Base-by-base conservation (phyloP, 2,797 vertebrate species). In the Falco concolor region DNA sequence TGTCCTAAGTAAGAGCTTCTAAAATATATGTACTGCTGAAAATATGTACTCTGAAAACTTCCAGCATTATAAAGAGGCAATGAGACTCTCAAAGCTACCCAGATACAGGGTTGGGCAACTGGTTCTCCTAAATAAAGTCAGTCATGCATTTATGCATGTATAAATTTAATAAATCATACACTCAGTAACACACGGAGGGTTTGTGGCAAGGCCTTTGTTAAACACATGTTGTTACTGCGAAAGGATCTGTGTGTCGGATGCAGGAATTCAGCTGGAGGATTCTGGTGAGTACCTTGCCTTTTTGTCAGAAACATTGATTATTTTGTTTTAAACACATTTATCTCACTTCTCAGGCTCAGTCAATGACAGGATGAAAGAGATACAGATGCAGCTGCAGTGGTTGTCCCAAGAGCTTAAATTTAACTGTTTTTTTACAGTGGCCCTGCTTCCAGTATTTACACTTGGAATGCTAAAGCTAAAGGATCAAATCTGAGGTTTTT, bases 111-210 rank as follows among this genome's bases (percentile, higher is more conserved):
- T 10, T 83, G 89, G 78, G 67, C 32, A 93, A 87, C 90, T 78
- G 84, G 93, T 95, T 94, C 80, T 94, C 83, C 89, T 50, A 79
- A 87, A 85, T 79, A 32, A 93, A 93, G 64, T 87, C 89, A 91
- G 81, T 87, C 91, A 87, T 90, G 90, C 87, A 25, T 81, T 86
- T 91, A 32, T 49, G 30, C 7, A 13, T 11, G 36, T 20, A 30
- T 4, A 68, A 68, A 81, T 42, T 8, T 42, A 61, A 95, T 78
- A 84, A 95, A 81, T 42, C 13, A 5, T 28, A 65, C 28, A 73
- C 44, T 12, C 27, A 24, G 8, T 0, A 47, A 25, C 13, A 25
- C 25, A 12, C 0, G 9, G 47, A 52, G 50, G 65, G 23, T 74
- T 73, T 63, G 54, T 44, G 90, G 78, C 80, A 61, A 88, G 38